phyloP scores from a whole-genome alignment of 2,888 invertebrate species.

The Diarsia rubi region DNA sequence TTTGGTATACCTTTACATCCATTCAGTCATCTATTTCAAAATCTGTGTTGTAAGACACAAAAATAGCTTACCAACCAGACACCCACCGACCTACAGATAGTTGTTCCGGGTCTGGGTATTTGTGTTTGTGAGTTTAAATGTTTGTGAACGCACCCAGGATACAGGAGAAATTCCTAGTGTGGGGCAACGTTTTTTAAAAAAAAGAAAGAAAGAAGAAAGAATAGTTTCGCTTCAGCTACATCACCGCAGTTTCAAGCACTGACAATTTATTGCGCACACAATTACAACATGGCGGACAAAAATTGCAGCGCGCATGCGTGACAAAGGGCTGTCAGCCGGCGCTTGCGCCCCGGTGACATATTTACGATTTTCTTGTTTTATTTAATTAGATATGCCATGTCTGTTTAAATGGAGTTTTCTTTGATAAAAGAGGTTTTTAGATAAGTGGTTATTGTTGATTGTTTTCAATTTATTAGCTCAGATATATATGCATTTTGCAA shows the following conservation, averaged over 20 bases:
- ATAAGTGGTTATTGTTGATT: background rate
- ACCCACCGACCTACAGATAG: too few relatives aligned
- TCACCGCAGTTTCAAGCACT: conserved; percentile 43
- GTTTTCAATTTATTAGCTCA: conserved; percentile 4
- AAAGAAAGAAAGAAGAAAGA: too few relatives aligned
- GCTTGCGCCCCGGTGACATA: conserved; percentile 67
- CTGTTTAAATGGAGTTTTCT: conserved; percentile 31
- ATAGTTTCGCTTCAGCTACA: conserved; percentile 25
- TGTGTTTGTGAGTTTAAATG: too few relatives aligned
- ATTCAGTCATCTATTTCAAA: background rate
- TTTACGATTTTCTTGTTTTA: conserved; percentile 63
- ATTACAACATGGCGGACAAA: conserved; percentile 79
- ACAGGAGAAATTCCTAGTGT: too few relatives aligned
- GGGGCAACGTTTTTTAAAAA: too few relatives aligned
- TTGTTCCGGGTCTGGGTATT: too few relatives aligned
- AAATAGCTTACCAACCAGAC: too few relatives aligned
- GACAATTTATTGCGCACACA: conserved; percentile 70
- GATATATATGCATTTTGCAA: background rate
- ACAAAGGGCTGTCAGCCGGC: conserved; percentile 76
- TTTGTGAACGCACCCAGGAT: too few relatives aligned
- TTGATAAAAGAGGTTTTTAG: conserved; percentile 5
- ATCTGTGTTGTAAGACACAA: too few relatives aligned
- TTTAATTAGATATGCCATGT: conserved; percentile 61
- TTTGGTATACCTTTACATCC: background rate
- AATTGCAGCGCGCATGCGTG: conserved; percentile 72